phyloP scores from a whole-genome alignment of 2,888 invertebrate genomes.

The Cerceris ruficornis region DNA sequence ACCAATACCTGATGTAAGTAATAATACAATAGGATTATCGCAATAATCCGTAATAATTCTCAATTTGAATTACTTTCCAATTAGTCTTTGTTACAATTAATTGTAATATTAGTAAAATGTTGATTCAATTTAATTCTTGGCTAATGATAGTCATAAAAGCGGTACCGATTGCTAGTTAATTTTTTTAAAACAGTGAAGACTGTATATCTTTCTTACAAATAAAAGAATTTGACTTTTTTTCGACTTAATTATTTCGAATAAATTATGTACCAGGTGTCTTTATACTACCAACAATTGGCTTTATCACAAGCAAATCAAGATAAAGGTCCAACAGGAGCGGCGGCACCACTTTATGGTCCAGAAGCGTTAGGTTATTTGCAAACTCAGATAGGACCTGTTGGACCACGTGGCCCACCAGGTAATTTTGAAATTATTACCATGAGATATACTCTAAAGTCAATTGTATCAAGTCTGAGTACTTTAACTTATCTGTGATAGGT shows the following conservation, averaged over 20 bases:
- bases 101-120: constrained; percentile 5
- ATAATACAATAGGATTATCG: background rate
- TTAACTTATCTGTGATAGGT: constrained; percentile 61
- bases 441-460: background rate
- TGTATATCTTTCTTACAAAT: too few relatives aligned
- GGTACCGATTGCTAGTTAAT: too few relatives aligned
- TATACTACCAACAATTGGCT: constrained; percentile 89
- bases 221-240: too few relatives aligned
- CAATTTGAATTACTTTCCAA: too few relatives aligned
- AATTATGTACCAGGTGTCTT: constrained; percentile 83
- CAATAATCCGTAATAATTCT: background rate
- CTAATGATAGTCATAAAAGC: too few relatives aligned
- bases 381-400: constrained; percentile 90
- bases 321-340: constrained; percentile 87
- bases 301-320: constrained; percentile 87
- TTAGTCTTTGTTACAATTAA: background rate
- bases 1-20: constrained; percentile 86
- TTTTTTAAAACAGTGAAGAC: too few relatives aligned
- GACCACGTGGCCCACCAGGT: constrained; percentile 91
- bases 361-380: constrained; percentile 90
- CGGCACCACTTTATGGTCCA: constrained; percentile 82
- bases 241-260: too few relatives aligned
- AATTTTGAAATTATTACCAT: background rate
- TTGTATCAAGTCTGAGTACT: background rate
- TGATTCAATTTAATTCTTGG: constrained; percentile 7